These are phyloP conservation scores for Geodia barretti DNA, from an alignment of 37 sponge, comb jelly and placozoan genomes.

Conservation along the genomic window DNA sequence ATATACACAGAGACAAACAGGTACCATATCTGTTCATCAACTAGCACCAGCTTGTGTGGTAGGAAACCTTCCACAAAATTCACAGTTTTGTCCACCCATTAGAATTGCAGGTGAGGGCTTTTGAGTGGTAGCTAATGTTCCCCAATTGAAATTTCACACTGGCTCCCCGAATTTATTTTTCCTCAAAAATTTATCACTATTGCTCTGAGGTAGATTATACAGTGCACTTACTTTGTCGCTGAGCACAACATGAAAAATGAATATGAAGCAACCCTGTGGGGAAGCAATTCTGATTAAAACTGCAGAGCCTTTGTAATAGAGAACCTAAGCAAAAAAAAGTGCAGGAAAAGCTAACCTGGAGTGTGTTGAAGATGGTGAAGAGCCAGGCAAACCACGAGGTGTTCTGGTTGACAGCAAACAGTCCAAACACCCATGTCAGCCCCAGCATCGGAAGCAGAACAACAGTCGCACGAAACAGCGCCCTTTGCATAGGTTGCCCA, in stretches of 20 bases:
- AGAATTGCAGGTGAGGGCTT: no score
- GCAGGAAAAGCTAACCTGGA: conserved; percentile 15
- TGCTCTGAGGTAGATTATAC: no score
- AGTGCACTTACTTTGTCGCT: neutral
- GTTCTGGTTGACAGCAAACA: conserved; percentile 24
- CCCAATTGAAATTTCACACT: no score
- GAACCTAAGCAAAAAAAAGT: no score
- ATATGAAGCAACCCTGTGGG: neutral
- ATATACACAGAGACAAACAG: neutral
- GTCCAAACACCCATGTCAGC: conserved; percentile 35
- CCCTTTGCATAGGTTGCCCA: no score
- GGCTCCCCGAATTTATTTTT: no score
- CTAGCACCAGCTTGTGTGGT: neutral
- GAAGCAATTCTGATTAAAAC: neutral
- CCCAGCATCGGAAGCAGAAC: conserved; percentile 31
- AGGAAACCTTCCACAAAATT: no score
- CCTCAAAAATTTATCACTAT: no score
- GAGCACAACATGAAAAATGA: conserved; percentile 6
- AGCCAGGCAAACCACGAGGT: conserved; percentile 26
- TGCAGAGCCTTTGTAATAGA: neutral
- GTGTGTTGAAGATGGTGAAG: conserved; percentile 28
- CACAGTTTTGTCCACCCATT: no score
- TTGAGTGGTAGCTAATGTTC: no score
- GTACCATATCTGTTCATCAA: no score
- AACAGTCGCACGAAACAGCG: neutral